Evolutionary conservation across 2,113 vertebrate species (phyloP).

Genomic region (Callithrix jacchus): DNA sequence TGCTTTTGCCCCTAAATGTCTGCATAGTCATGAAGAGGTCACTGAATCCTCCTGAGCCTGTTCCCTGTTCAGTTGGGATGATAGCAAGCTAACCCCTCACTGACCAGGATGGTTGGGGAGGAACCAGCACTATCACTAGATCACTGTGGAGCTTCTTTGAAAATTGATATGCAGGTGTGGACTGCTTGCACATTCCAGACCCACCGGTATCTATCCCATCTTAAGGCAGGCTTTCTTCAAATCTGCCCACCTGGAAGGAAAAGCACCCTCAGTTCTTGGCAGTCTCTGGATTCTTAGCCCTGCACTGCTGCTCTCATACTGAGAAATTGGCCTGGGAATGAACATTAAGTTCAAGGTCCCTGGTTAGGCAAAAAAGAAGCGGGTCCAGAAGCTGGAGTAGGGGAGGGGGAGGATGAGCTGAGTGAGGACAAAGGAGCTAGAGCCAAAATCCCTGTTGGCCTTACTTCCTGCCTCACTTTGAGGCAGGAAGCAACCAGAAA

Average conservation of each 20-base stretch:
- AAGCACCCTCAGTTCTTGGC: not conserved
- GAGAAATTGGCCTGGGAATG: not conserved
- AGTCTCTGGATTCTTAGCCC: not conserved
- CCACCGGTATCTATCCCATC: not conserved
- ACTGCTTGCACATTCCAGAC: not conserved
- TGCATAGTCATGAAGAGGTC: not conserved
- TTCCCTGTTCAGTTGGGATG: not conserved
- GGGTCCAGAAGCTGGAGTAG: not conserved
- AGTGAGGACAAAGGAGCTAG: not conserved
- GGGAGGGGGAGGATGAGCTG: not conserved
- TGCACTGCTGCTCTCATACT: not conserved
- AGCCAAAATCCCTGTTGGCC: not conserved
- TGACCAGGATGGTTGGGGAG: not conserved
- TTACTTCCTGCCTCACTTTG: conserved; percentile 45
- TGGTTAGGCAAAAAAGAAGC: not conserved
- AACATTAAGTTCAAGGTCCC: conserved; percentile 23
- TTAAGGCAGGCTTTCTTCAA: not conserved
- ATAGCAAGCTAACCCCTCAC: not conserved
- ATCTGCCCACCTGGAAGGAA: not conserved
- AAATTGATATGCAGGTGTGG: not conserved
- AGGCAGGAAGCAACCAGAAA: conserved; percentile 50
- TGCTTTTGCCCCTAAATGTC: not conserved
- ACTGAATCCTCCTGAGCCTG: not conserved
- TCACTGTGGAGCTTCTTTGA: not conserved
- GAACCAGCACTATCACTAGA: no score